A percentile compares a stretch with the other conserved stretches of the same genome.
These are phyloP conservation scores for Pangasius mekongensis DNA, from an alignment of 2,797 vertebrate species.

Conservation along the genomic window DNA sequence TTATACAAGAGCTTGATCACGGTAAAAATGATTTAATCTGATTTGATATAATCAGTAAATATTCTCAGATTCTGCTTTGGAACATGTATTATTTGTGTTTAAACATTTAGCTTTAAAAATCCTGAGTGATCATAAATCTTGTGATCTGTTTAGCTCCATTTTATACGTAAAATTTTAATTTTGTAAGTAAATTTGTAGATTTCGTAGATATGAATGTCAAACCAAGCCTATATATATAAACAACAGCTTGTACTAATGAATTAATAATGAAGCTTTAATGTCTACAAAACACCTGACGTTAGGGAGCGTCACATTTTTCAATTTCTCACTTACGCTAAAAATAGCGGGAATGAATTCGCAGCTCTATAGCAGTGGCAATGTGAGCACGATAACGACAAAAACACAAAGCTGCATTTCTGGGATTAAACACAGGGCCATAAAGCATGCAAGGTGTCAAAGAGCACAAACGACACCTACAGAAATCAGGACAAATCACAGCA, in stretches of 20 bases:
- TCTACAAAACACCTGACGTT: neutral
- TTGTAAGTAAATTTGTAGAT: too few relatives aligned
- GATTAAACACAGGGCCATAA: neutral
- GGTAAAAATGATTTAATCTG: neutral
- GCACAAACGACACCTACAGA: neutral
- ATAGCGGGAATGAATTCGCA: neutral
- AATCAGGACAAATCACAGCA: neutral
- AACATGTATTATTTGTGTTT: neutral
- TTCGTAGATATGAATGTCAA: neutral
- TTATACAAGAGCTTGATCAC: neutral
- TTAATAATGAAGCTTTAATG: neutral
- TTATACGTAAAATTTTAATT: too few relatives aligned
- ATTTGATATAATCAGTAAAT: neutral
- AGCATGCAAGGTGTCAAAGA: neutral
- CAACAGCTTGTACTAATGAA: neutral
- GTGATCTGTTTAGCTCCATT: too few relatives aligned
- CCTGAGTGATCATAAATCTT: neutral
- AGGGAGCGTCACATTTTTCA: neutral
- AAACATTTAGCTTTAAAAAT: neutral
- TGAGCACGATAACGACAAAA: neutral
- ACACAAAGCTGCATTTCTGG: neutral
- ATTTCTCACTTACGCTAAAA: too few relatives aligned
- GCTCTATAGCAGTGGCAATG: neutral
- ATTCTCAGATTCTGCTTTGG: neutral
- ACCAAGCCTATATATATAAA: neutral